A percentile compares a stretch with the other conserved stretches of the same genome.
Conservation (phyloP, 2,113 vertebrate species). For the Albula glossodonta region DNA sequence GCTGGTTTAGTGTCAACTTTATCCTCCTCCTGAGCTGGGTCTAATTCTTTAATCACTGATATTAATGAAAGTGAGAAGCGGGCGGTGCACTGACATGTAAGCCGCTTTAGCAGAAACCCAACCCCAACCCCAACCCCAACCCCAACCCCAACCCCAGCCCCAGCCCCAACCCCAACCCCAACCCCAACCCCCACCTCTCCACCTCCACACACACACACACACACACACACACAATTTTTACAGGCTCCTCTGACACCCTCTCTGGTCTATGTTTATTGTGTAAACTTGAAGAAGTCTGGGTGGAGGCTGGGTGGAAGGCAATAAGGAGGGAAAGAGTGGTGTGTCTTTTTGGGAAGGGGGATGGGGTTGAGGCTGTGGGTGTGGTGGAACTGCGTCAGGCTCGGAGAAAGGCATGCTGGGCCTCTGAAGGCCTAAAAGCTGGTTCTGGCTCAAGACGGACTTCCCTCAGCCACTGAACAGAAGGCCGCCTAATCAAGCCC, state of each 20-base stretch:
- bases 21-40: background rate
- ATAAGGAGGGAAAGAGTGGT: constrained; percentile 23
- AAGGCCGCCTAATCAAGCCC: constrained; percentile 26
- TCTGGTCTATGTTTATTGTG: background rate
- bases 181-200: background rate
- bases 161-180: background rate
- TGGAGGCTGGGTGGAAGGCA: constrained; percentile 2
- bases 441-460: constrained; percentile 10
- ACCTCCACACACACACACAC: background rate
- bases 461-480: constrained; percentile 32
- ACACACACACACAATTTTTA: constrained; percentile 2
- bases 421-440: background rate
- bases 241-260: background rate
- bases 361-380: background rate
- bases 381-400: background rate
- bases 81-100: background rate
- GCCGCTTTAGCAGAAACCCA: constrained; percentile 14
- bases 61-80: constrained; percentile 20
- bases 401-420: background rate
- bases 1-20: constrained; percentile 13
- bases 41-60: constrained; percentile 29
- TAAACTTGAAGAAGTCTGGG: constrained; percentile 6
- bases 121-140: background rate
- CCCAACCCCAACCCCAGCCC: background rate
- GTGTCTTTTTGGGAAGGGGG: background rate